Evolutionary conservation across 2,888 invertebrate genomes (phyloP).

Genomic region (Parnassius smintheus): DNA sequence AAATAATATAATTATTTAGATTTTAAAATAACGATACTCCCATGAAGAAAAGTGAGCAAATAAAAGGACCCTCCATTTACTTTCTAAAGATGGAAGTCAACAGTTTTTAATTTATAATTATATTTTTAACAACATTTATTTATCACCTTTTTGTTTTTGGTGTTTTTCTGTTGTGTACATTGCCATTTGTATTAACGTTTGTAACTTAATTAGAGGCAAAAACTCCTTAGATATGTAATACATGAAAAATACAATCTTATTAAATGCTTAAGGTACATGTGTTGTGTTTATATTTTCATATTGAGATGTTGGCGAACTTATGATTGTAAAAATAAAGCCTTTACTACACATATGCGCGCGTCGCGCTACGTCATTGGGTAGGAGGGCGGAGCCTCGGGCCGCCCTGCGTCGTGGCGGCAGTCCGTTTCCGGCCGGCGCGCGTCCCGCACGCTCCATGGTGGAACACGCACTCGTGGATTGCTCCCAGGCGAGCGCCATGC

Average conservation of each 20-base stretch:
- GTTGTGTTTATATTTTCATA: slow-evolving; percentile 65
- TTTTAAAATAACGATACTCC: no score
- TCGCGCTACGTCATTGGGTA: slow-evolving; percentile 69
- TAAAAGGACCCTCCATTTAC: no score
- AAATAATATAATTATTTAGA: no score
- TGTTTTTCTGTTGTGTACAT: no score
- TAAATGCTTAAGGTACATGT: slow-evolving; percentile 25
- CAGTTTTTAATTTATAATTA: no score
- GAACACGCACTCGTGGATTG: slow-evolving; percentile 80
- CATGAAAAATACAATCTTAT: slow-evolving; percentile 12
- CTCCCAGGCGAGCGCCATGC: slow-evolving; percentile 81
- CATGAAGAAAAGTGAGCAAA: no score
- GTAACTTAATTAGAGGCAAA: no score
- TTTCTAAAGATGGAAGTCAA: no score
- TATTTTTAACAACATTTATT: no score
- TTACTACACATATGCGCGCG: slow-evolving; percentile 65
- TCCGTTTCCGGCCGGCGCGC: slow-evolving; percentile 73
- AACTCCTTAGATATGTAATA: neutral
- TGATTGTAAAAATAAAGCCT: slow-evolving; percentile 64
- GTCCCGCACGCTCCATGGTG: slow-evolving; percentile 81
- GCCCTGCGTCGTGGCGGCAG: slow-evolving; percentile 68
- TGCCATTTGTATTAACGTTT: no score
- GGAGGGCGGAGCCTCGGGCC: slow-evolving; percentile 73
- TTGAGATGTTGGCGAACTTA: slow-evolving; percentile 63
- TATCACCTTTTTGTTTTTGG: no score